Conservation (phyloP, 2,797 vertebrate genomes). For the Myripristis murdjan region DNA sequence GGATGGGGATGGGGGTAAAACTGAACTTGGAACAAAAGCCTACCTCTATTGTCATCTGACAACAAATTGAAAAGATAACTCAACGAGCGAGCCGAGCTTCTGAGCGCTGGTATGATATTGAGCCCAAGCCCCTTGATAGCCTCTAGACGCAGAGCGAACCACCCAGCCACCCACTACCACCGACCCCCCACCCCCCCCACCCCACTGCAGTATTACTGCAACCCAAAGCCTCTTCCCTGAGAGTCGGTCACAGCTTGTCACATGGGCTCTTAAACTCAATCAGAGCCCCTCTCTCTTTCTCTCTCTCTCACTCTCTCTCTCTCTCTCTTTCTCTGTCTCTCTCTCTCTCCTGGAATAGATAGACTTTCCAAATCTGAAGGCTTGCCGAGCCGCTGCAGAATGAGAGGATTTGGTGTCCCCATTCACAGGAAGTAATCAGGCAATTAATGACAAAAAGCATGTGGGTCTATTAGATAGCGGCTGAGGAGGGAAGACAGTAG, state of each 20-base stretch:
- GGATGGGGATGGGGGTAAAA: conserved; percentile 18
- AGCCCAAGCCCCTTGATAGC: conserved; percentile 21
- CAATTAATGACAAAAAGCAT: conserved; percentile 87
- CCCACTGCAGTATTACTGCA: conserved; percentile 39
- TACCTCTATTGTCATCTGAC: too few species aligned
- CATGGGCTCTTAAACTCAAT: conserved; percentile 73
- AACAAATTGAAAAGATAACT: neutral
- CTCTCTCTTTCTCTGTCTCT: conserved; percentile 7
- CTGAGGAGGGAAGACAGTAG: conserved; percentile 32
- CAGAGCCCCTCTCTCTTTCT: too few species aligned
- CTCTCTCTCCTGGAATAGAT: conserved; percentile 63
- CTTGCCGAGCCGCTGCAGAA: conserved; percentile 68
- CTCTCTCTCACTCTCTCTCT: conserved; percentile 8
- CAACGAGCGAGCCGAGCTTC: neutral
- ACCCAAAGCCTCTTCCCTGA: conserved; percentile 69
- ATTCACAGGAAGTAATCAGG: conserved; percentile 85
- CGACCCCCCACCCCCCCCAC: neutral
- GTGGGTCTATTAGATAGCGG: conserved; percentile 82
- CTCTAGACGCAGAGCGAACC: conserved; percentile 25
- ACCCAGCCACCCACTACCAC: conserved; percentile 19
- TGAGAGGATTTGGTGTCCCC: conserved; percentile 85
- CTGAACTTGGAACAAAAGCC: conserved; percentile 4
- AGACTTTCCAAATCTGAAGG: conserved; percentile 79
- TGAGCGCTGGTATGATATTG: conserved; percentile 20
- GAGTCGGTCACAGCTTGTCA: conserved; percentile 76